Percentiles rank a stretch among this genome's conserved stretches.
These are phyloP conservation scores for Odontomyia ornata DNA, from an alignment of 2,888 invertebrate species.

Conservation along the genomic window DNA sequence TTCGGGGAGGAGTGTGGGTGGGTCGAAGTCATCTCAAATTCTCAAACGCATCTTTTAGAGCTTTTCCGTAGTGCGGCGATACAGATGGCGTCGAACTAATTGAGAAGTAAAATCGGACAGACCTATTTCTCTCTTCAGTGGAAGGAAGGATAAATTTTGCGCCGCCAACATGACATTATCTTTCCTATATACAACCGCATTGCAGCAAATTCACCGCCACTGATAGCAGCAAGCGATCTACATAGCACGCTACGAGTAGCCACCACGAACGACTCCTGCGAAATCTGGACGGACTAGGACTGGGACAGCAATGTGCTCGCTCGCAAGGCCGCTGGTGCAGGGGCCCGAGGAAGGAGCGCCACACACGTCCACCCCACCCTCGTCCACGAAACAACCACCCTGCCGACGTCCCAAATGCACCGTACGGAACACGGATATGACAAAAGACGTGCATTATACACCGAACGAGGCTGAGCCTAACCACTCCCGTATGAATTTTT, in stretches of 20 bases:
- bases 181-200: slow-evolving; percentile 39
- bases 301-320: slow-evolving; percentile 27
- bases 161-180: slow-evolving; percentile 36
- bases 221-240: slow-evolving; percentile 22
- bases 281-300: slow-evolving; percentile 27
- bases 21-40: not conserved
- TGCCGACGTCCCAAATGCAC: not conserved
- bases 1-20: too few species aligned
- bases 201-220: slow-evolving; percentile 38
- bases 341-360: not conserved
- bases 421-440: slow-evolving; percentile 11
- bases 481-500: slow-evolving; percentile 33
- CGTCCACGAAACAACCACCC: not conserved
- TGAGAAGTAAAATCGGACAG: slow-evolving; percentile 19
- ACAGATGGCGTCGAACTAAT: not conserved
- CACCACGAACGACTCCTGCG: slow-evolving; percentile 20
- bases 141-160: slow-evolving; percentile 38
- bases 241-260: slow-evolving; percentile 20
- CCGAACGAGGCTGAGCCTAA: slow-evolving; percentile 15
- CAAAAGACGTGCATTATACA: slow-evolving; percentile 30
- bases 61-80: slow-evolving; percentile 12
- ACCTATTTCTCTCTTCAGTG: slow-evolving; percentile 14
- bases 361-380: not conserved
- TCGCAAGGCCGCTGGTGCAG: not conserved
- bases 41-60: slow-evolving; percentile 26